Conservation (phyloP, 2,113 vertebrate genomes). For the Colossoma macropomum region DNA sequence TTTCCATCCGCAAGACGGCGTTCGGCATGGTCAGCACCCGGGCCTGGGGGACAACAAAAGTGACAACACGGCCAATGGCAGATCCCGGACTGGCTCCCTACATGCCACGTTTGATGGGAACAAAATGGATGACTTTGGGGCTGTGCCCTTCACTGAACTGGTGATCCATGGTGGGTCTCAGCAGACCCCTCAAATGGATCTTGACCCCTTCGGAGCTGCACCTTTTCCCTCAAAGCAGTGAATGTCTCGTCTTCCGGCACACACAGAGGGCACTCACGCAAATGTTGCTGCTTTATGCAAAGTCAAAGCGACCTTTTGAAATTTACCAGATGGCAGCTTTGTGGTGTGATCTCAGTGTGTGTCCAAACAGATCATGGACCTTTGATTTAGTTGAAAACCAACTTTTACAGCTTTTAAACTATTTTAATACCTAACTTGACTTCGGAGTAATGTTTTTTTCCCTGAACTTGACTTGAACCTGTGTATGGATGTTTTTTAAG, state of each 20-base stretch:
- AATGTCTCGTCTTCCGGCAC: slow-evolving; percentile 65
- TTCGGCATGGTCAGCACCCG: slow-evolving; percentile 81
- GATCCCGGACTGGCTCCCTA: slow-evolving; percentile 79
- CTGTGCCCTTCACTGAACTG: slow-evolving; percentile 91
- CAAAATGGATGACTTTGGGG: slow-evolving; percentile 93
- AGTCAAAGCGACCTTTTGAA: slow-evolving; percentile 37
- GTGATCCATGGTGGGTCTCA: slow-evolving; percentile 77
- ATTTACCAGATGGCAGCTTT: slow-evolving; percentile 46
- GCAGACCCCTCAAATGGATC: slow-evolving; percentile 80
- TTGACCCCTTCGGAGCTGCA: slow-evolving; percentile 97
- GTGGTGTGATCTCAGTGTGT: slow-evolving; percentile 37
- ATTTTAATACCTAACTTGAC: slow-evolving; percentile 53
- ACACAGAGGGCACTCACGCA: slow-evolving; percentile 14
- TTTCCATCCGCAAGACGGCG: slow-evolving; percentile 85
- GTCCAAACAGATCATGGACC: slow-evolving; percentile 28
- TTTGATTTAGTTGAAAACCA: slow-evolving; percentile 53
- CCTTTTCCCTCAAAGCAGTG: slow-evolving; percentile 95
- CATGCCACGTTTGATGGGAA: slow-evolving; percentile 74
- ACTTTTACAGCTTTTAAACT: slow-evolving; percentile 42
- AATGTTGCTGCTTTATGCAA: slow-evolving; percentile 55
- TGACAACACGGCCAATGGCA: slow-evolving; percentile 72
- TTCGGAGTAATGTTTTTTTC: slow-evolving; percentile 38
- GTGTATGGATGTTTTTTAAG: slow-evolving; percentile 59
- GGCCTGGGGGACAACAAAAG: slow-evolving; percentile 75
- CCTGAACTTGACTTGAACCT: slow-evolving; percentile 57